Base-by-base conservation (phyloP, 2,113 vertebrate genomes). In the Spea bombifrons region DNA sequence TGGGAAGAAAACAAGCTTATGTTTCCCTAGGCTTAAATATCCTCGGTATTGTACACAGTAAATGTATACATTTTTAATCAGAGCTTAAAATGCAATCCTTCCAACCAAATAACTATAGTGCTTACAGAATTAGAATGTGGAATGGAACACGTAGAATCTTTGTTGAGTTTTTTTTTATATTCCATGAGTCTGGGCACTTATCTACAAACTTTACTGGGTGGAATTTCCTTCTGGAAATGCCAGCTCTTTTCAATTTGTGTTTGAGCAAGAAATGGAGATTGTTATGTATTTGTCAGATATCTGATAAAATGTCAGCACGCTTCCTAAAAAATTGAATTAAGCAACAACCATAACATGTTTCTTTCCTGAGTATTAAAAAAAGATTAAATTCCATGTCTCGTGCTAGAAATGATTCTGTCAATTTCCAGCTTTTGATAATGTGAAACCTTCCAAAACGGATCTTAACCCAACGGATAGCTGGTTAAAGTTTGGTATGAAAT, bases 101-200 rank as follows among this genome's bases (percentile, higher is more conserved):
- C 30, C 30, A 10, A 30, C 50, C n/a, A 45, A 66, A 65, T 30
- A 64, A 16, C 17, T 65, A 68, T 46, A 71, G 65, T 78, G 59
- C 30, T 43, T 12, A 3, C 17, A 47, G 61, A 69, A 72, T 64
- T 55, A 71, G 47, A 49, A 10, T 44, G 17, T 15, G 69, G 76
- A 71, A 78, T 78, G 59, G 16, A 30, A 66, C 76, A 79, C 66
- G 73, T 79, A 70, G 76, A 79, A 79, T 66, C 70, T 71, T 9
- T 77, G 75, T 45, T 52, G 67, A 71, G 67, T 47, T 79, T 49
- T 49, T 64, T 79, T 79, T 61, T 17, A 65, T 47, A 45, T 13
- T 49, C 68, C 47, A 63, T 6, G 77, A 71, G 12, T 79, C 71
- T 67, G 77, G 71, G 49, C 70, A 67, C 77, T 79, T 72, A 66